A percentile compares a stretch with the other conserved stretches of the same genome.
phyloP scores from a whole-genome alignment of 2,888 invertebrate species.

The Plagodis pulveraria region DNA sequence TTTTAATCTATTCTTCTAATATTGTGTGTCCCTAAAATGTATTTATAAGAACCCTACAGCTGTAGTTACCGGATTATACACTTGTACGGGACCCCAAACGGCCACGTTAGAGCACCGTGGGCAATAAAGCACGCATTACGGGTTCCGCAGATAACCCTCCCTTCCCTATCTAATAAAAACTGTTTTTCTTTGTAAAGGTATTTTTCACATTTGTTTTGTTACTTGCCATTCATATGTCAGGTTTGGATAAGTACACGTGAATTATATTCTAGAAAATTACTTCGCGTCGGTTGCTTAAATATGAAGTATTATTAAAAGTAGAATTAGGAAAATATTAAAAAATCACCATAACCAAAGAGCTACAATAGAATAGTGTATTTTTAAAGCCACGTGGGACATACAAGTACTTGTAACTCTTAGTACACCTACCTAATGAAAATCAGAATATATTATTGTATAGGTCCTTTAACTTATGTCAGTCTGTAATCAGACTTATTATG shows the following conservation, averaged over 20 bases:
- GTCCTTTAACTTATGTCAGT: too few relatives aligned
- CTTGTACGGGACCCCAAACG: conserved; percentile 64
- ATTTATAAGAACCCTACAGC: conserved; percentile 45
- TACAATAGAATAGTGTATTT: too few relatives aligned
- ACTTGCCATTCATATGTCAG: conserved; percentile 6
- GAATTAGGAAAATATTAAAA: too few relatives aligned
- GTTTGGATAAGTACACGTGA: conserved; percentile 1
- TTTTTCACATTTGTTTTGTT: conserved; percentile 22
- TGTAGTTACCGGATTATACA: conserved; percentile 70
- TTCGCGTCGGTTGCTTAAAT: too few relatives aligned
- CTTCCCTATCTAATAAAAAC: conserved; percentile 31
- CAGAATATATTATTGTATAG: too few relatives aligned
- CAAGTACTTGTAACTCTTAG: too few relatives aligned
- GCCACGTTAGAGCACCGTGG: conserved; percentile 61
- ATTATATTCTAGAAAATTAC: neutral
- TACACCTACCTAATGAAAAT: too few relatives aligned
- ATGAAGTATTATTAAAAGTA: too few relatives aligned
- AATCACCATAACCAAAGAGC: too few relatives aligned
- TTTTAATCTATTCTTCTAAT: conserved; percentile 15
- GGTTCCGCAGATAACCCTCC: conserved; percentile 46
- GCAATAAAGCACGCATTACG: conserved; percentile 74
- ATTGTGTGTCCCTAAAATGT: conserved; percentile 23
- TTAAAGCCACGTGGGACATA: too few relatives aligned
- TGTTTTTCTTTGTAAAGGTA: conserved; percentile 12
- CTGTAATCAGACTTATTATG: too few relatives aligned